Conservation (phyloP, 2,797 vertebrate species). For the Philypnodon macrostomus region DNA sequence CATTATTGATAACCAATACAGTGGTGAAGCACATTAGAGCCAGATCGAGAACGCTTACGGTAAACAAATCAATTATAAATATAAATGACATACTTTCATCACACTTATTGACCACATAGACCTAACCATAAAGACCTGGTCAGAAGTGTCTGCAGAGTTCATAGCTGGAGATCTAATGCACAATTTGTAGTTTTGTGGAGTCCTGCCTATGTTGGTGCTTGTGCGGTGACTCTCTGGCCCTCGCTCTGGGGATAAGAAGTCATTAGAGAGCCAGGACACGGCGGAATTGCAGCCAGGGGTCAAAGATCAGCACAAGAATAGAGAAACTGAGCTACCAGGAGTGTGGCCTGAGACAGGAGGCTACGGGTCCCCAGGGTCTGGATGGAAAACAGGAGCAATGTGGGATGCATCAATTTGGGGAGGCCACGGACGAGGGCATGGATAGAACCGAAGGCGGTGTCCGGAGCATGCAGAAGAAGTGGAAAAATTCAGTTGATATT, state of each 20-base stretch:
- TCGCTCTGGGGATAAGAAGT: conserved; percentile 29
- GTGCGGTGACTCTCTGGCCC: conserved; percentile 18
- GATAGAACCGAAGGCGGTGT: conserved; percentile 7
- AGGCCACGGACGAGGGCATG: conserved; percentile 30
- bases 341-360: conserved; percentile 9
- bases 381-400: conserved; percentile 34
- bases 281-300: conserved; percentile 38
- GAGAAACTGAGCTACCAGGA: conserved; percentile 18
- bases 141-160: not conserved
- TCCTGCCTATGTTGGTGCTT: conserved; percentile 1
- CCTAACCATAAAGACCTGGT: not conserved
- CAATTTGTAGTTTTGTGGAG: conserved; percentile 1
- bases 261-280: conserved; percentile 36
- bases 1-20: not conserved
- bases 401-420: conserved; percentile 38
- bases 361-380: conserved; percentile 26
- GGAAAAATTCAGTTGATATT: conserved; percentile 11
- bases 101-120: not conserved
- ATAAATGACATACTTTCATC: not conserved
- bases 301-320: conserved; percentile 48
- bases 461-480: conserved; percentile 5
- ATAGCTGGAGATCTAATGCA: not conserved
- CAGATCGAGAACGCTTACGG: too few species aligned
- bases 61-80: not conserved
- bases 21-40: not conserved